A percentile compares a stretch with the other conserved stretches of the same genome.
These are phyloP conservation scores for Cataglyphis rosenhaueri DNA, from an alignment of 2,888 invertebrate species.

Conservation along the genomic window DNA sequence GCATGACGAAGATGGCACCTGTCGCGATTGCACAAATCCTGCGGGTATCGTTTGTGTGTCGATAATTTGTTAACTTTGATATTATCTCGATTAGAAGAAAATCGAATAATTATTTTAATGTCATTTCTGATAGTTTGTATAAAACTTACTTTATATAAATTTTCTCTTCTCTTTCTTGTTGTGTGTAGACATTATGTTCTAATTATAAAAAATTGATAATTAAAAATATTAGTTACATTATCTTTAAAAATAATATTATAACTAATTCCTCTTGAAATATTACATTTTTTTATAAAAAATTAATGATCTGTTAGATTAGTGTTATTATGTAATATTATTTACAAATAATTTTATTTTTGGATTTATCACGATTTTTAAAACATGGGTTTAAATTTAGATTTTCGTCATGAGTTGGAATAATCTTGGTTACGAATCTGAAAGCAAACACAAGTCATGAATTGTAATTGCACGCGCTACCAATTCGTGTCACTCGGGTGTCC, in stretches of 20 bases:
- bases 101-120: not conserved
- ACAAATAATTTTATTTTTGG: not conserved
- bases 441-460: constrained; percentile 60
- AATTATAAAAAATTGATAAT: not conserved
- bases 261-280: not conserved
- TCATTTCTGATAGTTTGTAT: not conserved
- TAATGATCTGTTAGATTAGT: not conserved
- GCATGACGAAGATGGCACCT: constrained; percentile 46
- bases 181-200: not conserved
- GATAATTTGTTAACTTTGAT: not conserved
- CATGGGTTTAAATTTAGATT: constrained; percentile 1
- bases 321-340: not conserved
- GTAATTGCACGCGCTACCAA: constrained; percentile 59
- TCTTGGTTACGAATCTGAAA: constrained; percentile 12
- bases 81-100: not conserved
- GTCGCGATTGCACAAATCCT: constrained; percentile 36
- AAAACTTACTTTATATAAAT: constrained; percentile 1
- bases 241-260: not conserved
- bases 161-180: not conserved
- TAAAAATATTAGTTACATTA: not conserved
- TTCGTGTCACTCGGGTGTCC: constrained; percentile 52
- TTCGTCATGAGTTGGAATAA: not conserved
- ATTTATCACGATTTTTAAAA: not conserved
- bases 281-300: not conserved
- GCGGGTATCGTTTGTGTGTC: not conserved